Percentiles rank a stretch among this genome's conserved stretches.
phyloP scores from a whole-genome alignment of 2,113 vertebrate species.

The Equus przewalskii region DNA sequence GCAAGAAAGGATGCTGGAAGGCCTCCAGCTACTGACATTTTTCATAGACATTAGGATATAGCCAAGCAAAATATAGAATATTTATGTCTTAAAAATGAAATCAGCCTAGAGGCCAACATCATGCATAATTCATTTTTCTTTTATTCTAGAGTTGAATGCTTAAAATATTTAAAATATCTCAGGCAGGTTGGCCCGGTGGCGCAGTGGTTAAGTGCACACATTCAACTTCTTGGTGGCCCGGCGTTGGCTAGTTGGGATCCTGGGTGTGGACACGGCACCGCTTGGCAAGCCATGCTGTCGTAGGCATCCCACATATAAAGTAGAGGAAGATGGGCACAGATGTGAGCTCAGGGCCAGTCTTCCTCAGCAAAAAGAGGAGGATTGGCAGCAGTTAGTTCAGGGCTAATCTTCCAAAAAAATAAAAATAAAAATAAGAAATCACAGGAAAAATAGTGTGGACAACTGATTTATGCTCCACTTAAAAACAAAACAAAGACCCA shows the following conservation, averaged over 20 bases:
- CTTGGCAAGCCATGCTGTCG: no score
- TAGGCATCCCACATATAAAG: no score
- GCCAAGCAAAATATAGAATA: not conserved
- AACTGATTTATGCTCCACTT: not conserved
- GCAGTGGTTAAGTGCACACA: no score
- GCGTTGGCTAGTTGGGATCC: no score
- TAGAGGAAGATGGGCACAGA: no score
- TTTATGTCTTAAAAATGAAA: slow-evolving; percentile 33
- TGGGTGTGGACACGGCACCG: no score
- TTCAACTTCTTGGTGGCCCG: no score
- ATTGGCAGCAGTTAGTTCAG: no score
- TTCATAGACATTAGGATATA: not conserved
- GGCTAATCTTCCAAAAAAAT: no score
- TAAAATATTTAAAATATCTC: slow-evolving; percentile 3
- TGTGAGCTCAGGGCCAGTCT: no score
- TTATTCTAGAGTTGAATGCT: not conserved
- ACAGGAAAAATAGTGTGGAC: not conserved
- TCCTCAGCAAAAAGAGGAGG: no score
- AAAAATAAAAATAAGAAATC: not conserved
- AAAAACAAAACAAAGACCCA: not conserved
- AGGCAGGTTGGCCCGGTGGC: not conserved
- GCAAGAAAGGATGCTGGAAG: not conserved
- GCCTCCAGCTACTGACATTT: not conserved
- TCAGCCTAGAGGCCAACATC: not conserved
- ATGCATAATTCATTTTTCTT: not conserved